Evolutionary conservation across 2,113 vertebrate genomes (phyloP), one percentile per base, ranked within the genome.

Genomic region (Apaloderma vittatum): DNA sequence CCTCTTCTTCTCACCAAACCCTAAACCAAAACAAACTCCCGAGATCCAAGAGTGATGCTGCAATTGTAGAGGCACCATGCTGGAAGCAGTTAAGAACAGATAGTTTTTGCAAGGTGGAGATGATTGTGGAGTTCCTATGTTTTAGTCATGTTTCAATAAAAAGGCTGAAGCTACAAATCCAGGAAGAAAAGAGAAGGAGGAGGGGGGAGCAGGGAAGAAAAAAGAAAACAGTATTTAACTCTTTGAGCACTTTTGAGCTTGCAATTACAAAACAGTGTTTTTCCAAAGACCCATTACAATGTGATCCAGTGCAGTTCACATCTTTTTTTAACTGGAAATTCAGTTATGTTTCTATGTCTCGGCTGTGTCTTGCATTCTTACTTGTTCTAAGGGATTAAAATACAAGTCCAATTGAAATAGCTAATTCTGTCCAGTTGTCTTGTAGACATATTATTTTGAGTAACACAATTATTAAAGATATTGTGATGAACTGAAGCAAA

Each of bases 341-440:
- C 61, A 61, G 21, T n/a, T 45, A 51, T 65, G 3, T 40, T 45
- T 70, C 54, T 46, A 30, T 73, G 40, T 12, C 24, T 75, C 79
- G 36, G 43, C 49, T 86, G 36, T 65, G 34, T 34, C 67, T 80
- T 59, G 14, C 11, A 36, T 55, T 80, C 63, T 71, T 74, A 80
- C 67, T 72, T 91, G 17, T 84, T 88, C 68, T 86, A 86, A 92
- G 34, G 59, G 51, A 93, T 67, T 91, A 92, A 91, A 86, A 74
- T 59, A 67, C 51, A 32, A 96, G 57, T 29, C 34, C 0, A 2
- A 75, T 65, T 67, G 61, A 78, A 81, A 65, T 7, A 88, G 45
- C 9, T 84, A 75, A 57, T 61, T 92, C 68, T 77, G 11, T 75
- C 17, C 27, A 27, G 51, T 55, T 91, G 37, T 48, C 43, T 84